phyloP scores from a whole-genome alignment of 2,113 vertebrate species.

The Aegypius monachus region DNA sequence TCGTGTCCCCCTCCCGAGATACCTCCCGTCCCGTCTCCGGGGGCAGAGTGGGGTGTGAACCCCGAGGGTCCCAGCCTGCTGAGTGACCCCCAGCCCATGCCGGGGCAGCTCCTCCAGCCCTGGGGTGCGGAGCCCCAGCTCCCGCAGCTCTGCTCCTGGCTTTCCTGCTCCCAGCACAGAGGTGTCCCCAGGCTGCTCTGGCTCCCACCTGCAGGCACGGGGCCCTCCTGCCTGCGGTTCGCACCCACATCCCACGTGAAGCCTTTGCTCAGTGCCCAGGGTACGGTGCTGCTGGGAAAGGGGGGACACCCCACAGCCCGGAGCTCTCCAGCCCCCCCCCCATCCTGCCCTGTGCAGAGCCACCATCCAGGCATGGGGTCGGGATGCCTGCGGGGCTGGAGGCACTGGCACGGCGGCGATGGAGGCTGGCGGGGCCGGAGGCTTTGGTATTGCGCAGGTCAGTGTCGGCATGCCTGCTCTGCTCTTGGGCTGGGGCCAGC shows the following conservation, averaged over 20 bases:
- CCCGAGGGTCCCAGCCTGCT: not conserved
- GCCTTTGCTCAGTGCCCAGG: not conserved
- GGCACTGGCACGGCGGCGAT: accelerated
- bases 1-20: not conserved
- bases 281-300: not conserved
- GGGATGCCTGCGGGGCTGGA: accelerated
- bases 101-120: not conserved
- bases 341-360: not conserved
- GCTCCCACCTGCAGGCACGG: not conserved
- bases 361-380: accelerated
- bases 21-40: not conserved
- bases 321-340: too few species aligned
- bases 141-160: not conserved
- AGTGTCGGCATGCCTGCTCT: accelerated
- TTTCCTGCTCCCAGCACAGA: not conserved
- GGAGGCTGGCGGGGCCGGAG: not conserved
- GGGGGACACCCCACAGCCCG: not conserved
- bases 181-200: not conserved
- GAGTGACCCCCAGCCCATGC: not conserved
- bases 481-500: not conserved
- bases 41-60: not conserved
- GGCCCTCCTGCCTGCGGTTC: not conserved
- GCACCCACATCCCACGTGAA: accelerated
- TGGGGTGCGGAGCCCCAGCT: not conserved
- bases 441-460: accelerated